phyloP scores from a whole-genome alignment of 2,797 vertebrate species.

The Capromys pilorides region DNA sequence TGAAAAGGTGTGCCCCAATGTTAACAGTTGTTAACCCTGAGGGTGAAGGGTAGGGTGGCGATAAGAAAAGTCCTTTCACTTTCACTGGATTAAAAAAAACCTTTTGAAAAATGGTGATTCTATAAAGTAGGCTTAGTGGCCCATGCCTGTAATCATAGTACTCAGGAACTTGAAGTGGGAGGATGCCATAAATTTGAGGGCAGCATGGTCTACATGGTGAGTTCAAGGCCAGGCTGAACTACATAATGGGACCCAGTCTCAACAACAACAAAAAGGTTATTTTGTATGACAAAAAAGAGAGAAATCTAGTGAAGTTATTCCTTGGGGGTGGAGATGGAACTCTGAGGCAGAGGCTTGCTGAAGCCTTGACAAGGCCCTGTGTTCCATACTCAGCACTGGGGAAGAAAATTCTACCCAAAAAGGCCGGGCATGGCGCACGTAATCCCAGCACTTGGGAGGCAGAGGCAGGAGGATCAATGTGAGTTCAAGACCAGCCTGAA shows the following conservation, averaged over 20 bases:
- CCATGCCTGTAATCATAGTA: neutral
- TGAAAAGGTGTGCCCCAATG: conserved; percentile 21
- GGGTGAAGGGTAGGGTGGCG: neutral
- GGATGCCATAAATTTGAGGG: neutral
- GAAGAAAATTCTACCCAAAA: neutral
- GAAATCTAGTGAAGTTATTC: neutral
- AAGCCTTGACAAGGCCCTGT: neutral
- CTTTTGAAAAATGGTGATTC: neutral
- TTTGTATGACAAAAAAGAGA: neutral
- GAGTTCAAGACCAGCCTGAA: too few relatives aligned
- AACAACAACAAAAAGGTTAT: neutral
- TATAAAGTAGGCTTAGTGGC: neutral
- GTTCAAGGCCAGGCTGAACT: neutral
- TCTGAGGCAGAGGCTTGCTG: neutral
- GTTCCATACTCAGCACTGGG: neutral
- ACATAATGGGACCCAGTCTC: neutral
- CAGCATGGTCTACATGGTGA: neutral
- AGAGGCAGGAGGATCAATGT: too few relatives aligned
- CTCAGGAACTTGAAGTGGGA: neutral
- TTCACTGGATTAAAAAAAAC: neutral
- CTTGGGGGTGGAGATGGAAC: neutral
- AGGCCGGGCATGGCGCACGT: neutral
- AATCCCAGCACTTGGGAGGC: too few relatives aligned
- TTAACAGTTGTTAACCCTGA: conserved; percentile 7
- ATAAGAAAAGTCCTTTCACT: conserved; percentile 30